Percentiles rank a stretch among this genome's conserved stretches.
These are phyloP conservation scores for Synanceia verrucosa DNA, from an alignment of 2,797 vertebrate species.

Conservation along the genomic window DNA sequence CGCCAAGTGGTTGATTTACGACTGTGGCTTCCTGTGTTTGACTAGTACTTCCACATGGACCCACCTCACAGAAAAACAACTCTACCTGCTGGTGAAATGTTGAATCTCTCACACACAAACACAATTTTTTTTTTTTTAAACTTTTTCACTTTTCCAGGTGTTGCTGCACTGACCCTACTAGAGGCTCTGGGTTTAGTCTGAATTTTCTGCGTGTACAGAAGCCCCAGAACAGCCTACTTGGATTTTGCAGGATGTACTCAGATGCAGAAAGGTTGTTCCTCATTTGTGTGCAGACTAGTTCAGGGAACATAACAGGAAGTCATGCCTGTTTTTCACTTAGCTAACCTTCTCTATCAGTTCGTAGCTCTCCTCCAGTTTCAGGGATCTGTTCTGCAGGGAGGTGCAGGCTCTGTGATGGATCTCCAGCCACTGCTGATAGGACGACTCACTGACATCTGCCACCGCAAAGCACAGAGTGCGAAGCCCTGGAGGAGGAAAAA, in stretches of 20 bases:
- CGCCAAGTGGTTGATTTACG: constrained; percentile 77
- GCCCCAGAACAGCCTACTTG: no score
- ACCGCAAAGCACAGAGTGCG: constrained; percentile 97
- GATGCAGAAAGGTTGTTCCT: constrained; percentile 8
- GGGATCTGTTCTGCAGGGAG: constrained; percentile 91
- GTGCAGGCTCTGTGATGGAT: constrained; percentile 89
- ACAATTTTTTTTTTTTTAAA: constrained; percentile 1
- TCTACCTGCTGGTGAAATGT: constrained; percentile 56
- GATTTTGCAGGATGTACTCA: background rate
- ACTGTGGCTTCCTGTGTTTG: constrained; percentile 74
- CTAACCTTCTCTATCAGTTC: constrained; percentile 97
- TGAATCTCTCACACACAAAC: constrained; percentile 28
- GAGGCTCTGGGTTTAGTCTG: background rate
- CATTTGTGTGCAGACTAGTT: background rate
- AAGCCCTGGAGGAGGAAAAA: constrained; percentile 81
- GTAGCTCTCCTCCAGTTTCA: constrained; percentile 97
- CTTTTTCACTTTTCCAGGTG: constrained; percentile 29
- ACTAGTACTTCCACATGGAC: constrained; percentile 66
- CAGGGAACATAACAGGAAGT: background rate
- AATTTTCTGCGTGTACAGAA: constrained; percentile 4
- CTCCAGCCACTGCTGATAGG: constrained; percentile 92
- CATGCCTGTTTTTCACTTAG: background rate
- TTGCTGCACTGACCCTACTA: constrained; percentile 19
- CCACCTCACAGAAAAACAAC: constrained; percentile 66
- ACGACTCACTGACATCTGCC: constrained; percentile 90